Base-by-base conservation (phyloP, 2,888 invertebrate genomes). In the Gandaritis pyraliata region DNA sequence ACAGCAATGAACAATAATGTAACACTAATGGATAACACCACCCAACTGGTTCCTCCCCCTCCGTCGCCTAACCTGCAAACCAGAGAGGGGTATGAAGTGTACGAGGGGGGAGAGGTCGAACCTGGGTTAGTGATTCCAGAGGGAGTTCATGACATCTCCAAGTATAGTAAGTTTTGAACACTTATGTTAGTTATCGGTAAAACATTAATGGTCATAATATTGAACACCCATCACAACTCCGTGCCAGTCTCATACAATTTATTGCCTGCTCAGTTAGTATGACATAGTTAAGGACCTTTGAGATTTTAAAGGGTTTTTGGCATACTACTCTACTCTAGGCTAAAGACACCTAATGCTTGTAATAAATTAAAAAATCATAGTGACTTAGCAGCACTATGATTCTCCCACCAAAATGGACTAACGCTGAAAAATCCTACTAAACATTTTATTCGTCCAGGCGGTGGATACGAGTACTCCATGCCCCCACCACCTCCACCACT, bases 81-180 rank as follows among this genome's bases (percentile, higher is more conserved):
- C 39, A 77, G 86, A 33, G 83, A 85, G n/a, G 86, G 87, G 1
- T 88, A 89, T 61, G 93, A 94, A 63, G 94, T 94, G 2, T 94
- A 94, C 64, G 95, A 95, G 72, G 93, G 93, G 0, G 93, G 93
- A 0, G 94, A 95, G 57, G 92, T 93, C 1, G 54, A 58, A 1
- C 90, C 94, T 0, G 94, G 94, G 1, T 94, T 84, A 71, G 61
- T 77, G 65, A 71, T 81, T 39, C 75, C 76, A 1, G 82, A 75
- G 10, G 76, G 74, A 1, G 58, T 64, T 5, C 86, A 80, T 39
- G 89, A 90, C 57, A 78, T 86, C 55, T 82, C 90, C 5, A 92
- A 91, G 67, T 90, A 87, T 61, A 81, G 91, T 91, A 75, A 84
- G 85, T 74, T 16, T 30, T 33, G 6, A 39, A 23, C 6, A 23